Evolutionary conservation across 2,797 vertebrate species (phyloP).

Genomic region (Pelochelys cantorii): DNA sequence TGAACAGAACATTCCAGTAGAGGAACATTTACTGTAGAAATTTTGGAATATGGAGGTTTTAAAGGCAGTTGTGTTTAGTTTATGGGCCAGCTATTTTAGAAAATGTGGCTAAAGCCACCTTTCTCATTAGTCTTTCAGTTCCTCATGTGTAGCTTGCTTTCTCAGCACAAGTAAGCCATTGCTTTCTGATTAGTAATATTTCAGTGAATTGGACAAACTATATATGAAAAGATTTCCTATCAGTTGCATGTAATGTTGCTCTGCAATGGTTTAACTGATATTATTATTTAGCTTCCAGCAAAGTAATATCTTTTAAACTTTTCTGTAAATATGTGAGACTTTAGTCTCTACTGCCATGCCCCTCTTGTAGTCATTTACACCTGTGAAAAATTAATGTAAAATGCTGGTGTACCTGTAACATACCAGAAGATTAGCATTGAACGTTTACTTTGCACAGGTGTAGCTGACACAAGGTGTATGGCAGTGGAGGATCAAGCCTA

Average conservation of each 20-base stretch:
- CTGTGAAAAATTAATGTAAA: neutral
- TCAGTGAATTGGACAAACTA: conserved; percentile 4
- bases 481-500: neutral
- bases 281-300: neutral
- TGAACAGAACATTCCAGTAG: conserved; percentile 58
- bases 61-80: conserved; percentile 57
- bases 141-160: neutral
- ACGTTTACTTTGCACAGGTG: neutral
- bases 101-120: conserved; percentile 38
- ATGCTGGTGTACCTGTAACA: neutral
- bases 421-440: neutral
- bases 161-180: conserved; percentile 44
- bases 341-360: neutral
- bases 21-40: conserved; percentile 47
- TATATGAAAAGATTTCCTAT: neutral
- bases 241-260: conserved; percentile 44
- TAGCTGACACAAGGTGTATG: neutral
- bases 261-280: neutral
- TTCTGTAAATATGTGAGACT: neutral
- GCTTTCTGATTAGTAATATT: conserved; percentile 61
- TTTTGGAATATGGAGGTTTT: conserved; percentile 52
- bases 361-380: neutral
- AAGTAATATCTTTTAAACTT: conserved; percentile 3
- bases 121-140: conserved; percentile 67
- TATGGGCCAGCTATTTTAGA: conserved; percentile 58